Conservation (phyloP, 1,140 invertebrate species). For the Carposina sasakii region DNA sequence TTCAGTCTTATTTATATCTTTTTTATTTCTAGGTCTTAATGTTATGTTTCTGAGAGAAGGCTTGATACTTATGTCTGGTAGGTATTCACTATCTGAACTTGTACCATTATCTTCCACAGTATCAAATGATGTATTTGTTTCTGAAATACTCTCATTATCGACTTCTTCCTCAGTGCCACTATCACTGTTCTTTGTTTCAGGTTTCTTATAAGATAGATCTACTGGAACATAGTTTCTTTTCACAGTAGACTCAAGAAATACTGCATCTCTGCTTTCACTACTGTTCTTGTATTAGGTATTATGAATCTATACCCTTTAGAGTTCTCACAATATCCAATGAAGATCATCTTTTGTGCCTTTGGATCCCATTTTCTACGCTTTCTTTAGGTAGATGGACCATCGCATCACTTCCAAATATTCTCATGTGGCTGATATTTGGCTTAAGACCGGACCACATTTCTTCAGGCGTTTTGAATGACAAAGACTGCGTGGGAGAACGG, state of each 20-base stretch:
- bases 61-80: constrained; percentile 12
- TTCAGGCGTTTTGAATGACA: constrained; percentile 23
- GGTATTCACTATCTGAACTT: constrained; percentile 22
- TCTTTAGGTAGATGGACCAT: constrained; percentile 35
- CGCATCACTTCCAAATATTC: constrained; percentile 27
- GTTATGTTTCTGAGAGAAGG: constrained; percentile 15
- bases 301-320: constrained; percentile 12
- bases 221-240: constrained; percentile 26
- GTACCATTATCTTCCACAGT: constrained; percentile 19
- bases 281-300: neutral
- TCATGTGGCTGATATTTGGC: constrained; percentile 40
- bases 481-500: constrained; percentile 10
- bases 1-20: neutral
- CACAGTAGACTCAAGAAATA: constrained; percentile 29
- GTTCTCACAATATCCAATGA: constrained; percentile 2
- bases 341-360: constrained; percentile 18
- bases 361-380: constrained; percentile 15
- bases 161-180: neutral
- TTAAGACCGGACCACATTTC: constrained; percentile 33
- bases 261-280: constrained; percentile 30
- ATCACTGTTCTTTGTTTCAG: constrained; percentile 8
- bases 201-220: constrained; percentile 5
- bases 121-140: constrained; percentile 21
- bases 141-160: neutral
- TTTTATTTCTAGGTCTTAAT: constrained; percentile 15